phyloP scores from a whole-genome alignment of 2,888 invertebrate species.

The Sarcophaga rosellei region DNA sequence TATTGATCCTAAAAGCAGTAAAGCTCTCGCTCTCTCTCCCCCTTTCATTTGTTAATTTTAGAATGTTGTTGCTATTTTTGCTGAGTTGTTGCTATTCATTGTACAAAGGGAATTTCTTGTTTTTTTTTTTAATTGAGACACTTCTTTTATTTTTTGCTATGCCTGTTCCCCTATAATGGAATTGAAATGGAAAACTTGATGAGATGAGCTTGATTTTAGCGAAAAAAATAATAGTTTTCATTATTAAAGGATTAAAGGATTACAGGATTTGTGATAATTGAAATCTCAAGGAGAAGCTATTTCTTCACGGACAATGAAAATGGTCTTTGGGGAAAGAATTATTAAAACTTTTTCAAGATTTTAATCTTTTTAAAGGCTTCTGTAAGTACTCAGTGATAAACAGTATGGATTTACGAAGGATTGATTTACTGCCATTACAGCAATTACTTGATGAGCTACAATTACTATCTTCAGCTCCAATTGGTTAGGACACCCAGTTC shows the following conservation, averaged over 20 bases:
- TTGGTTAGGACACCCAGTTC: too few species aligned
- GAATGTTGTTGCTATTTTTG: conserved; percentile 2
- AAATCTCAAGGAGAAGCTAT: not conserved
- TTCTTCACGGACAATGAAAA: not conserved
- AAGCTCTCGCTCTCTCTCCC: not conserved
- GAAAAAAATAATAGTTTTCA: conserved; percentile 19
- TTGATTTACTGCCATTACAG: too few species aligned
- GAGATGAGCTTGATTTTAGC: not conserved
- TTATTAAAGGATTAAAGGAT: conserved; percentile 30
- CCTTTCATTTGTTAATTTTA: conserved; percentile 21
- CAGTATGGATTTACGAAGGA: too few species aligned
- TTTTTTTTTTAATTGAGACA: not conserved
- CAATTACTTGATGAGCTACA: too few species aligned
- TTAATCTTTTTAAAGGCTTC: too few species aligned
- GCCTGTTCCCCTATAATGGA: not conserved
- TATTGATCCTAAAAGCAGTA: conserved; percentile 11
- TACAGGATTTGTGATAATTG: conserved; percentile 25
- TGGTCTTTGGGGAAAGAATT: too few species aligned
- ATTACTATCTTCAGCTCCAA: too few species aligned
- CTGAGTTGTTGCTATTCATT: not conserved
- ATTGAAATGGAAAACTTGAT: conserved; percentile 5
- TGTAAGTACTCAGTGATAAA: too few species aligned
- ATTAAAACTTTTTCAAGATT: not conserved
- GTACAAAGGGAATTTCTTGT: not conserved
- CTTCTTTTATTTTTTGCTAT: not conserved